Conservation (phyloP, 2,113 vertebrate genomes). For the Malurus melanocephalus region DNA sequence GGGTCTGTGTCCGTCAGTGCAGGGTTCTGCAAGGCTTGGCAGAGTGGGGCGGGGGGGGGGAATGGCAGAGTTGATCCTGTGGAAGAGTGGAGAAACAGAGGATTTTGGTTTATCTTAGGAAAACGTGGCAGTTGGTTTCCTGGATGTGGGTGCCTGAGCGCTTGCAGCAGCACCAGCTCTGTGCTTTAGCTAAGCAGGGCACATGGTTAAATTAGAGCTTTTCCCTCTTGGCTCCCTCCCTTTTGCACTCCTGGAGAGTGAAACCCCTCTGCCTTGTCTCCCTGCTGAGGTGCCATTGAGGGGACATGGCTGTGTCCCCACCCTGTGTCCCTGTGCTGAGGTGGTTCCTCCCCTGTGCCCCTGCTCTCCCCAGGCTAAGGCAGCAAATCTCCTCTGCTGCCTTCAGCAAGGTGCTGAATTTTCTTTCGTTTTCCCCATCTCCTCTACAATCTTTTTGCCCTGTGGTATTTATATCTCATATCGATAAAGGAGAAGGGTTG, state of each 20-base stretch:
- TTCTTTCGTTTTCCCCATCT: background rate
- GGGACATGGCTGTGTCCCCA: background rate
- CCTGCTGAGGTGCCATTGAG: background rate
- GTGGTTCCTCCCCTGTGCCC: background rate
- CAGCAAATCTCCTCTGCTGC: background rate
- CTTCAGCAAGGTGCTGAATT: background rate
- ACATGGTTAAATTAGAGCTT: background rate
- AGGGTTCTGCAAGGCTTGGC: background rate
- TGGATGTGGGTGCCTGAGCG: fast-evolving
- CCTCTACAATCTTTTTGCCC: background rate
- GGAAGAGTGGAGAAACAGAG: background rate
- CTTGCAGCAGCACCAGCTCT: background rate
- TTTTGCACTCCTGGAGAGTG: background rate
- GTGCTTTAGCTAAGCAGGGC: background rate
- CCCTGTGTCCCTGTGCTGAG: fast-evolving
- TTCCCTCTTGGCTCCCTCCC: background rate
- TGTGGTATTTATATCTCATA: background rate
- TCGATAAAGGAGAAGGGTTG: background rate
- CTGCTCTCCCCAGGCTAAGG: background rate
- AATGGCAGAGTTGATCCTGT: fast-evolving
- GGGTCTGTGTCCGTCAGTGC: background rate
- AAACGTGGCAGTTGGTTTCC: background rate
- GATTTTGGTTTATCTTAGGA: background rate
- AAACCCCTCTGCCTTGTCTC: background rate
- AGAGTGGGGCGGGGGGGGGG: fast-evolving